Evolutionary conservation across 2,888 invertebrate genomes (phyloP).

Genomic region (Drosophila fulvimacula): DNA sequence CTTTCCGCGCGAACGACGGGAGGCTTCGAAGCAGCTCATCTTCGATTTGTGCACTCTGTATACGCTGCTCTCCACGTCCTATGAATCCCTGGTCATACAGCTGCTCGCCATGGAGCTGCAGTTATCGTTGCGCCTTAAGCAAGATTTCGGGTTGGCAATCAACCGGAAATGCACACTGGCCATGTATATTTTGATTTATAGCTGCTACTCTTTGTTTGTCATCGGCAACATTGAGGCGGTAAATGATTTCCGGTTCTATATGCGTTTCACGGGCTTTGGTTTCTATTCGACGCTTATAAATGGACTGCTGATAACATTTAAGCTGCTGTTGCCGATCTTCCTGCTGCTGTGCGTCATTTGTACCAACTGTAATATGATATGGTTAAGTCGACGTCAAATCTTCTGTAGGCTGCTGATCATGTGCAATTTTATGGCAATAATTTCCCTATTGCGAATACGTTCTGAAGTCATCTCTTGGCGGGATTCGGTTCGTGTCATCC

Average conservation of each 20-base stretch:
- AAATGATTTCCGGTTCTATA: slow-evolving; percentile 96
- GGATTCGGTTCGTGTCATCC: slow-evolving; percentile 95
- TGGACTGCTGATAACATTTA: slow-evolving; percentile 92
- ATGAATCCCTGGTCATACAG: slow-evolving; percentile 93
- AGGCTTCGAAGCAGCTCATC: slow-evolving; percentile 85
- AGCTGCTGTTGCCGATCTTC: slow-evolving; percentile 92
- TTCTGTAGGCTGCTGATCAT: slow-evolving; percentile 91
- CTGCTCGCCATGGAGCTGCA: slow-evolving; percentile 76
- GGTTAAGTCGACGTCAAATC: slow-evolving; percentile 84
- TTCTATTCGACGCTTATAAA: slow-evolving; percentile 96
- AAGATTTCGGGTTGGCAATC: slow-evolving; percentile 23
- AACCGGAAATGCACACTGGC: slow-evolving; percentile 84
- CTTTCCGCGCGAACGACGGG: slow-evolving; percentile 63
- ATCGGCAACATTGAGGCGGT: slow-evolving; percentile 98
- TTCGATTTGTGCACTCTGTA: slow-evolving; percentile 88
- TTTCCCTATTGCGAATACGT: slow-evolving; percentile 93
- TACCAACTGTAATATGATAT: slow-evolving; percentile 44
- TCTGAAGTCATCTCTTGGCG: slow-evolving; percentile 97
- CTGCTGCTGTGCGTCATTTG: slow-evolving; percentile 85
- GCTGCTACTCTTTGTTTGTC: slow-evolving; percentile 95
- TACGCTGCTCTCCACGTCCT: slow-evolving; percentile 89
- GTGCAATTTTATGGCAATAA: slow-evolving; percentile 93
- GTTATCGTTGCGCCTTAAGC: slow-evolving; percentile 49
- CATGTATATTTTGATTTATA: slow-evolving; percentile 87
- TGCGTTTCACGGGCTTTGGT: slow-evolving; percentile 95